These are phyloP conservation scores for Xiphorhynchus erythropygius DNA, from an alignment of 2,797 vertebrate species.

Conservation along the genomic window DNA sequence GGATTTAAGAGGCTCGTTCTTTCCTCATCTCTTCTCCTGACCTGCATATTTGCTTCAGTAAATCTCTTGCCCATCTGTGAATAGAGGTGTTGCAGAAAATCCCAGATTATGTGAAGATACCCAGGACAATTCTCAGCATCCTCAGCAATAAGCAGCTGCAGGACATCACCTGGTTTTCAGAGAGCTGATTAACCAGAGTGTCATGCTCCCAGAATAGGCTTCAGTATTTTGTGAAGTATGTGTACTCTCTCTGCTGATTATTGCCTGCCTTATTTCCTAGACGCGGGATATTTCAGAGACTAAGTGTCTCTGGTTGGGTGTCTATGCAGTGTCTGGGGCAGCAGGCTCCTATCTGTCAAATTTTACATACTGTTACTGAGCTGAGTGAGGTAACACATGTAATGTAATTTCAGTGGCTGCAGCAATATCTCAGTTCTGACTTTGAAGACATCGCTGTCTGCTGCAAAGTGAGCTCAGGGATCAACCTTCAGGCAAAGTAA, in stretches of 20 bases:
- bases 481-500: neutral
- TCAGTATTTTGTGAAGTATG: neutral
- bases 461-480: neutral
- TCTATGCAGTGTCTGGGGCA: constrained; percentile 32
- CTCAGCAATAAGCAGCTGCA: neutral
- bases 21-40: neutral
- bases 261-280: neutral
- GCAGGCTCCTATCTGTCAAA: constrained; percentile 2
- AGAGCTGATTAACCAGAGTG: neutral
- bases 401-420: constrained; percentile 16
- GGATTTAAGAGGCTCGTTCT: neutral
- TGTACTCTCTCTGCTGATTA: neutral
- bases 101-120: neutral
- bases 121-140: neutral
- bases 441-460: neutral
- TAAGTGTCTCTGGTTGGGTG: neutral
- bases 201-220: neutral
- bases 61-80: neutral
- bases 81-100: neutral
- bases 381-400: neutral
- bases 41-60: neutral
- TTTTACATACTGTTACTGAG: neutral
- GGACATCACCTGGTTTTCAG: neutral
- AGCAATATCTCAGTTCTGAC: neutral
- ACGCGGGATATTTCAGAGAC: constrained; percentile 24